Evolutionary conservation across 2,113 vertebrate genomes (phyloP), one percentile per base, ranked within the genome.

Genomic region (Stictonetta naevosa): DNA sequence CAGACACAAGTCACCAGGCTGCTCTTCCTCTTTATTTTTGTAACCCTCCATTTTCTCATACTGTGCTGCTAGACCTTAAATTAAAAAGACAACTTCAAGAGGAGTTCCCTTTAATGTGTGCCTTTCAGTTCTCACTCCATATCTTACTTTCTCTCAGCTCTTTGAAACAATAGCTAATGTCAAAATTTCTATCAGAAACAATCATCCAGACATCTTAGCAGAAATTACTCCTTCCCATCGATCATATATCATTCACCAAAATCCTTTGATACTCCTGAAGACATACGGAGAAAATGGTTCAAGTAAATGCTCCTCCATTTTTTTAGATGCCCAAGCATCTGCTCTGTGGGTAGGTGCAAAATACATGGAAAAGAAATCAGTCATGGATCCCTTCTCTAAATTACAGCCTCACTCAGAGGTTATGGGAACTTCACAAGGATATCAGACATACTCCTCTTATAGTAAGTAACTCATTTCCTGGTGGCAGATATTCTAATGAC

Each of bases 391-490:
- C 68, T 77, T 95, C 92, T 88, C 94, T 97, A 96, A 97, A 97
- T 96, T 91, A 84, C 46, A 78, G 68, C 74, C 69, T 92, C 36
- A 55, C 93, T 92, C 91, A 97, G 90, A 97, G 96, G 94, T 96
- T 92, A 96, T 92, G 90, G 94, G 94, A 97, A 96, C 94, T 96
- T 97, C 97, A 94, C 81, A 73, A 93, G 92, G 62, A 59, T 94
- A 96, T 94, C 97, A 95, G 86, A 94, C 1, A 3, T 88, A 88
- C 88, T 94, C 86, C 94, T 96, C 84, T 97, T 97, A 96, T 88
- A 96, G 97, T 97, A 96, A 98, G 95, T 97, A 98, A 97, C 93
- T 98, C 48, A 97, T 97, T 97, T 96, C 92, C 88, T 96, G 95
- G 86, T 93, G 93, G 94, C 96, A 96, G 96, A 96, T 97, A 97